phyloP scores from a whole-genome alignment of 2,797 vertebrate species.

The Eutrigla gurnardus region DNA sequence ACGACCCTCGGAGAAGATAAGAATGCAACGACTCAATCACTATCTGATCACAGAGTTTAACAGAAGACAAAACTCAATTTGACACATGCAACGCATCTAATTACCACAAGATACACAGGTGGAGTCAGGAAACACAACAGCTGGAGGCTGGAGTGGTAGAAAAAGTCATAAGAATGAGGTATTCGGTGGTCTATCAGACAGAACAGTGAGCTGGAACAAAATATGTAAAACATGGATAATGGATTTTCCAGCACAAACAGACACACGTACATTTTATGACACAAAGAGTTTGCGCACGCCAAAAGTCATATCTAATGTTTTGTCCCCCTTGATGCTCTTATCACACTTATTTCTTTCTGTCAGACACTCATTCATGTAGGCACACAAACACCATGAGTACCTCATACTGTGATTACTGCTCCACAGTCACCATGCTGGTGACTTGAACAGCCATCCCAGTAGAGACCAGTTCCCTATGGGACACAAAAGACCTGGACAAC shows the following conservation, averaged over 20 bases:
- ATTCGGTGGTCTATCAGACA: slow-evolving; percentile 13
- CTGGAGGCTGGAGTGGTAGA: slow-evolving; percentile 28
- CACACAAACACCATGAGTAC: slow-evolving; percentile 29
- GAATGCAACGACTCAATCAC: slow-evolving; percentile 67
- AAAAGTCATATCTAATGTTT: slow-evolving; percentile 16
- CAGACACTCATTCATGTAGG: slow-evolving; percentile 7
- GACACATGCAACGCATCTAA: slow-evolving; percentile 69
- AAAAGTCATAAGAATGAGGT: slow-evolving; percentile 21
- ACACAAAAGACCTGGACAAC: slow-evolving; percentile 63
- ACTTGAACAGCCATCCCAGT: slow-evolving; percentile 51
- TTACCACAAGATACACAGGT: slow-evolving; percentile 53
- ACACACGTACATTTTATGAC: background rate
- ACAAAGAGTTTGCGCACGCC: slow-evolving; percentile 7
- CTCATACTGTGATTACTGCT: slow-evolving; percentile 40
- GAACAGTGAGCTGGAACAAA: slow-evolving; percentile 32
- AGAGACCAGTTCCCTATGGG: slow-evolving; percentile 28
- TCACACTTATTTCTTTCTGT: background rate
- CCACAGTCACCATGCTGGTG: slow-evolving; percentile 50
- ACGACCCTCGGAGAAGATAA: slow-evolving; percentile 61
- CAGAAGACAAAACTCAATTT: slow-evolving; percentile 63
- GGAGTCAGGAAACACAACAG: slow-evolving; percentile 31
- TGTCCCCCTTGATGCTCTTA: background rate
- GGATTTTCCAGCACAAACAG: slow-evolving; percentile 18
- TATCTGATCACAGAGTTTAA: slow-evolving; percentile 69
- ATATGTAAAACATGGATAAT: slow-evolving; percentile 5